These are phyloP conservation scores for Pelagia noctiluca DNA, from an alignment of 30 jellyfish, hydroid and myxozoan genomes.

Conservation along the genomic window DNA sequence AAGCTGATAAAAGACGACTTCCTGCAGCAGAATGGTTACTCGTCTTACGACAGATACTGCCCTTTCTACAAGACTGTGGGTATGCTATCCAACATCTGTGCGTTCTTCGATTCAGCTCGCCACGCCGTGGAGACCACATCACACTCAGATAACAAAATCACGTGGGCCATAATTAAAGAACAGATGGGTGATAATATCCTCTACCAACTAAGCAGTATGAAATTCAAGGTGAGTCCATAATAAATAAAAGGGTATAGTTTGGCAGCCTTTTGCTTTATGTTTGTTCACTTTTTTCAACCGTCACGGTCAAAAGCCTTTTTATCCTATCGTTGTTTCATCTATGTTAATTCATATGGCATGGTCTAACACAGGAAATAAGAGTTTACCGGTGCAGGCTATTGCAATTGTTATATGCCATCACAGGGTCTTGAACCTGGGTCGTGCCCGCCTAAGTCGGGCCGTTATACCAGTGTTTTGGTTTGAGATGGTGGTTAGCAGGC, in stretches of 20 bases:
- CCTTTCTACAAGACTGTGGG: conserved; percentile 99
- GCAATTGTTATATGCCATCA: too few species aligned
- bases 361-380: too few species aligned
- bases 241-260: too few species aligned
- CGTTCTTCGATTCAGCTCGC: conserved; percentile 96
- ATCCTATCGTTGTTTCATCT: too few species aligned
- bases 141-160: conserved; percentile 94
- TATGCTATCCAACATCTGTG: conserved; percentile 89
- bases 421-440: too few species aligned
- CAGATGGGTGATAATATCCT: conserved; percentile 96
- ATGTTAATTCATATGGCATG: too few species aligned
- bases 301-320: not conserved
- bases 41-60: conserved; percentile 97
- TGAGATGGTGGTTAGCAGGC: too few species aligned
- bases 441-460: too few species aligned
- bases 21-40: conserved; percentile 99
- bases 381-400: too few species aligned
- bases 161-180: conserved; percentile 99
- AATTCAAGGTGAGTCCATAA: conserved; percentile 84
- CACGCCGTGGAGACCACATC: conserved; percentile 97
- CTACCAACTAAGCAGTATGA: conserved; percentile 96
- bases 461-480: too few species aligned
- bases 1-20: conserved; percentile 96
- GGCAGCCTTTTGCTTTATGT: not conserved
- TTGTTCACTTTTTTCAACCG: not conserved